Evolutionary conservation across 23 tunicate genomes (phyloP), one percentile per base, ranked within the genome.

Genomic region (Styela clava): DNA sequence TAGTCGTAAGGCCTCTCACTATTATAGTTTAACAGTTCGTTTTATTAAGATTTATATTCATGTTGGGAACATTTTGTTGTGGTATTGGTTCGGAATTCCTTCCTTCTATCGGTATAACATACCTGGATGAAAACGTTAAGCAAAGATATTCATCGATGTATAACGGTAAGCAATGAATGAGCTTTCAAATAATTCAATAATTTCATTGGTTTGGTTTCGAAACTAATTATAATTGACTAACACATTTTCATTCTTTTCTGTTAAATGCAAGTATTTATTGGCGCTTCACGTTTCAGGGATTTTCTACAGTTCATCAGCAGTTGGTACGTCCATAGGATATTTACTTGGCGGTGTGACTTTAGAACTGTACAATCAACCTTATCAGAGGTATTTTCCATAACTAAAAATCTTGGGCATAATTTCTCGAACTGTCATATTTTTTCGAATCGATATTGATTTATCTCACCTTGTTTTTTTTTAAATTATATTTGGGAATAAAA

Each of bases 291-390:
- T 63, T 80, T 27, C 90, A 86, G 90, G 90, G 21, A 30, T 81
- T 73, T 79, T 81, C 34, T 72, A 83, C 27, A 12, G 20, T 21
- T 79, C 83, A 2, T 74, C 70, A 1, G 85, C 90, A 2, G 29
- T 86, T n/a, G 90, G 90, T 5, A 85, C 85, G 2, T 85, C 90
- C 9, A 64, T 73, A 1, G 90, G 90, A 22, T 86, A 81, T 33
- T 34, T 86, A 1, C 78, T 86, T 32, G 90, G 85, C 2, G 90
- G 90, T 7, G 33, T 62, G n/a, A 61, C 85, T 30, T 68, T 86
- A 3, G 44, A 81, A 34, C 2, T 86, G 2, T 86, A 31, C 68
- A 86, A 68, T 21, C 16, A 68, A 24, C 73, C 73, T 29, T 16
- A 29, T 12, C 24, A 16, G 28, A 68, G 73, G 73, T 68, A n/a